Conservation (phyloP, 2,113 vertebrate species). For the Dicentrarchus labrax region DNA sequence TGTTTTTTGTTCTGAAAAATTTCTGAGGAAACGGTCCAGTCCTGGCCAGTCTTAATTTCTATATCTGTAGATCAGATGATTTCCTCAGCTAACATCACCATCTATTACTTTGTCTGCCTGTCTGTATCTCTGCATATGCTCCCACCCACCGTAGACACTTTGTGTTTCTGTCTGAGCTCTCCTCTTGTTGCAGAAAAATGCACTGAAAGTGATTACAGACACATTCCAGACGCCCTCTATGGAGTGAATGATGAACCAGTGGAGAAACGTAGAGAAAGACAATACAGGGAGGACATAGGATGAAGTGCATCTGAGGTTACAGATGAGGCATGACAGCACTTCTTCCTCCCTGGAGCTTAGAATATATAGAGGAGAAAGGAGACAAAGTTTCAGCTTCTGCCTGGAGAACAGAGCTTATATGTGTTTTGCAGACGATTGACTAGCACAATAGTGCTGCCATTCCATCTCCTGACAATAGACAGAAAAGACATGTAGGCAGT, state of each 20-base stretch:
- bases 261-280: slow-evolving; percentile 35
- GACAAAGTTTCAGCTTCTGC: slow-evolving; percentile 21
- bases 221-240: slow-evolving; percentile 72
- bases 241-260: slow-evolving; percentile 48
- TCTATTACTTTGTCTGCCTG: slow-evolving; percentile 53
- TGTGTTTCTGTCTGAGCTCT: slow-evolving; percentile 51
- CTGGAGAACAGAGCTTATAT: slow-evolving; percentile 7
- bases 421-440: slow-evolving; percentile 26
- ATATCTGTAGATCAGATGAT: slow-evolving; percentile 56
- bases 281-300: slow-evolving; percentile 48
- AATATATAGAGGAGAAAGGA: not conserved
- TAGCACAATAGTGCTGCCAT: not conserved
- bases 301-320: slow-evolving; percentile 67
- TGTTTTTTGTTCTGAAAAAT: slow-evolving; percentile 49
- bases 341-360: slow-evolving; percentile 20
- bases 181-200: slow-evolving; percentile 63
- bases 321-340: slow-evolving; percentile 46
- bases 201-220: slow-evolving; percentile 73
- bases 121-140: slow-evolving; percentile 39
- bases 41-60: slow-evolving; percentile 44
- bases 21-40: slow-evolving; percentile 33
- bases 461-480: slow-evolving; percentile 46
- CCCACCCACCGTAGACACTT: slow-evolving; percentile 48
- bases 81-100: slow-evolving; percentile 49
- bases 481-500: slow-evolving; percentile 39